Conservation (phyloP, 2,888 invertebrate genomes). For the Plagodis pulveraria region DNA sequence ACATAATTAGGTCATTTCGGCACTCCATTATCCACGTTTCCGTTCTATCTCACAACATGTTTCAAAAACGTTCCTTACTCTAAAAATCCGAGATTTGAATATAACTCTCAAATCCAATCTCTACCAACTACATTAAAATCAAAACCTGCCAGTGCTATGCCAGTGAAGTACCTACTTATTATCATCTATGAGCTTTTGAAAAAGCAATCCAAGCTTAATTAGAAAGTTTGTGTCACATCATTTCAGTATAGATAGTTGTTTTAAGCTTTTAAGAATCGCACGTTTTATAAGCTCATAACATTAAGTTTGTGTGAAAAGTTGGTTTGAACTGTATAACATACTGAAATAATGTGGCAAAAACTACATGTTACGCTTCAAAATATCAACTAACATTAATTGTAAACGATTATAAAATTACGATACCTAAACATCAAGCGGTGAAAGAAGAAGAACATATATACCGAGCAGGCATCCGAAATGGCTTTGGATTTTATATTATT, state of each 20-base stretch:
- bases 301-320: too few species aligned
- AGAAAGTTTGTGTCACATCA: background rate
- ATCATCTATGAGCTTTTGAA: conserved; percentile 1
- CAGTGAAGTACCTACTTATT: conserved; percentile 7
- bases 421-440: conserved; percentile 37
- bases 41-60: conserved; percentile 30
- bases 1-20: conserved; percentile 43
- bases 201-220: conserved; percentile 32
- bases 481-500: conserved; percentile 41
- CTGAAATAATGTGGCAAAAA: too few species aligned
- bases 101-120: background rate
- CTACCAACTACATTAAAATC: background rate
- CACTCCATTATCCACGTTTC: conserved; percentile 28
- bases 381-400: conserved; percentile 1
- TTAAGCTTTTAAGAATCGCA: too few species aligned
- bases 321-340: too few species aligned
- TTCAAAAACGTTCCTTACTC: conserved; percentile 36
- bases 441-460: conserved; percentile 28
- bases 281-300: too few species aligned
- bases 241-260: background rate
- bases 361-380: too few species aligned
- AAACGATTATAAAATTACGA: conserved; percentile 19
- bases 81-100: background rate
- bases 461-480: conserved; percentile 31
- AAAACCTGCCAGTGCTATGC: conserved; percentile 1